Evolutionary conservation across 64 coral and sea anemone genomes (phyloP), one percentile per base, ranked within the genome.

Genomic region (Montipora efflorescens): DNA sequence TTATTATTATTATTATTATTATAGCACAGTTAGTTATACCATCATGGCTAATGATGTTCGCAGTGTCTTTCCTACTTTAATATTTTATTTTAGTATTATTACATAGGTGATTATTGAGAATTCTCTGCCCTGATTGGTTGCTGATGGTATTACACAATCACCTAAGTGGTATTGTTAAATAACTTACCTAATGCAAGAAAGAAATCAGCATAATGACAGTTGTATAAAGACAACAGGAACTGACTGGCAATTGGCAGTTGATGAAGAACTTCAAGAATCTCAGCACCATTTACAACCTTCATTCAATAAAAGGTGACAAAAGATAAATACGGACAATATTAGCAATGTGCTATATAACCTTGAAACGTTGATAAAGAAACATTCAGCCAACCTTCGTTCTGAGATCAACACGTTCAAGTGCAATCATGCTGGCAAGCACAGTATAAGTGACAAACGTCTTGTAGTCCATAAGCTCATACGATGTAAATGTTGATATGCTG

Each of bases 391-490:
- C 97, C 87, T 95, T 94, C 43, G 94, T 88, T 53, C 92, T 94
- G n/a, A 99, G 87, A n/a, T 99, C 97, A 66, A 96, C 95, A 70
- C 97, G 83, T 67, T 96, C 94, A 12, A 99, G 70, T 25, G 97
- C 95, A 44, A 99, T 99, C 92, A 99, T 95, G 22, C 95, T 96
- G 14, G 95, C 77, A 58, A 99, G 79, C 1, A 99, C 92, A 2
- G 95, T 99, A 22, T 96, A 94, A 0, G 98, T 96, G 61, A 99
- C 98, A 99, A 99, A 99, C 1, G 80, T 91, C 85, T 95, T 96
- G 84, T 99, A 99, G 76, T 99, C 98, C 98, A 99, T 99, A 75
- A 99, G 76, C 84, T 99, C 98, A 86, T 99, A 99, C 1, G 98
- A 99, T 12, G 98, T 99, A 53, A 99, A 99, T 13, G 98, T 99